phyloP scores from a whole-genome alignment of 2,113 vertebrate genomes.

The Gopherus evgoodei region DNA sequence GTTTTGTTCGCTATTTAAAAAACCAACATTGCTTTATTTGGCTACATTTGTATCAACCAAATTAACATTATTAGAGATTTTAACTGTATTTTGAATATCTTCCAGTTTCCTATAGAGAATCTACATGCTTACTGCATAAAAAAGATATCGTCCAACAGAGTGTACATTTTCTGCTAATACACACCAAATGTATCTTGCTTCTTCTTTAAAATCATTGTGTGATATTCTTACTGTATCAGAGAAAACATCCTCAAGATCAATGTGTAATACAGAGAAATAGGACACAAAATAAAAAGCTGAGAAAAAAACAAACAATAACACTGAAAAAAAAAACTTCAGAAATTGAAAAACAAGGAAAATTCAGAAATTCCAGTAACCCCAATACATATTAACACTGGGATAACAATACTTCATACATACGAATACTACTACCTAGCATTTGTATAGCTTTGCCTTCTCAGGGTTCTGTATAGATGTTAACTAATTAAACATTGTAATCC shows the following conservation, averaged over 20 bases:
- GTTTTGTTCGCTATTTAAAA: not conserved
- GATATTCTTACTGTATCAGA: not conserved
- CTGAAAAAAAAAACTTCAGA: not conserved
- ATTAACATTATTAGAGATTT: not conserved
- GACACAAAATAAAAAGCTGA: not conserved
- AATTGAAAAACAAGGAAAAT: not conserved
- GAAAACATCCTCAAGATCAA: not conserved
- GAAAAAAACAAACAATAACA: accelerated
- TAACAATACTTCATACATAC: not conserved
- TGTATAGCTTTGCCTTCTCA: not conserved
- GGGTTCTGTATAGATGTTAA: not conserved
- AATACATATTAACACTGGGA: not conserved
- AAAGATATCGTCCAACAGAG: not conserved
- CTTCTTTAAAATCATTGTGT: not conserved
- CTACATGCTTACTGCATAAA: not conserved
- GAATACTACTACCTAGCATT: not conserved
- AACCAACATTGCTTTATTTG: not conserved
- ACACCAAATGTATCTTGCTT: not conserved
- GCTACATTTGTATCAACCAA: not conserved
- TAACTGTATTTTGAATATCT: not conserved
- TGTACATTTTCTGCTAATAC: not conserved
- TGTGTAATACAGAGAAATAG: not conserved
- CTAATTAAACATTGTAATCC: conserved; percentile 11
- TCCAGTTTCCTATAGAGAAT: not conserved
- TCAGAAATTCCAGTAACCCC: not conserved